phyloP scores from a whole-genome alignment of 2,113 vertebrate genomes.

The Taxidea taxus region DNA sequence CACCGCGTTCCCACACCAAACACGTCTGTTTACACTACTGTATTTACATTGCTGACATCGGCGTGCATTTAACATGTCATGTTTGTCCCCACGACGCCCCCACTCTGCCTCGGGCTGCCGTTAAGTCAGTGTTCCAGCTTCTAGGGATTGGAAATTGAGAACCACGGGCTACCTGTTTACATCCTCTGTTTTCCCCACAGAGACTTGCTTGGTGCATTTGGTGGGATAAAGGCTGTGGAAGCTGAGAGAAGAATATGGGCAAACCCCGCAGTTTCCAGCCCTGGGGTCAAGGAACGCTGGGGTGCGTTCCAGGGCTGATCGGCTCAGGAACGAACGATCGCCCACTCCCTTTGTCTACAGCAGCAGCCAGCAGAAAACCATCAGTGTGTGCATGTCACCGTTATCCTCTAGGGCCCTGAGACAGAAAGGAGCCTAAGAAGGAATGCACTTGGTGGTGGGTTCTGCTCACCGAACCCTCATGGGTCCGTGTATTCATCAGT shows the following conservation, averaged over 20 bases:
- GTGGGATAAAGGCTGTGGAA: background rate
- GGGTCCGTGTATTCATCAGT: background rate
- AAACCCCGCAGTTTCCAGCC: background rate
- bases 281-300: background rate
- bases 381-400: rapidly evolving
- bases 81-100: background rate
- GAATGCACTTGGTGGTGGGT: background rate
- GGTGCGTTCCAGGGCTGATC: background rate
- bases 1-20: background rate
- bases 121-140: background rate
- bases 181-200: background rate
- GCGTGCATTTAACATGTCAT: background rate
- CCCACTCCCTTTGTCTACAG: background rate
- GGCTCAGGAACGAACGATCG: background rate
- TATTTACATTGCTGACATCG: background rate
- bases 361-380: background rate
- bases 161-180: background rate
- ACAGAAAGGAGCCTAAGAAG: background rate
- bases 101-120: background rate
- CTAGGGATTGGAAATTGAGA: background rate
- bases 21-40: rapidly evolving
- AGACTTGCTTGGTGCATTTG: background rate
- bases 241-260: background rate
- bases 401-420: background rate
- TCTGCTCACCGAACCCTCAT: background rate